Evolutionary conservation across 2,888 invertebrate genomes (phyloP).

Genomic region (Nymphalis polychloros): DNA sequence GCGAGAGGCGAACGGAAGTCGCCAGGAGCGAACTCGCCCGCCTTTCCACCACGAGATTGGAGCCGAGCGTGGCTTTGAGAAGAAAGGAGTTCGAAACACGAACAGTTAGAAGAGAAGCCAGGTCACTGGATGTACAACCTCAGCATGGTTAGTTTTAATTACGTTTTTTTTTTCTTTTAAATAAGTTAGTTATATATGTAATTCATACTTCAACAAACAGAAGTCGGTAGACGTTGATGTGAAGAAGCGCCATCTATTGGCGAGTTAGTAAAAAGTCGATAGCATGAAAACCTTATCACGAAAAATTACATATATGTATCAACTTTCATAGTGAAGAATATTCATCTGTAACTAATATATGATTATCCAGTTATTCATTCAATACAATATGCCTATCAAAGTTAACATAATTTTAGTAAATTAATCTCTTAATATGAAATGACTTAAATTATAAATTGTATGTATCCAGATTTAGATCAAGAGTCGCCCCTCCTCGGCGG

Average conservation of each 20-base stretch:
- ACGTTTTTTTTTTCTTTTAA: neutral
- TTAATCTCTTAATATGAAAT: neutral
- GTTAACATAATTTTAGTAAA: neutral
- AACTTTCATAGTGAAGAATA: too few relatives aligned
- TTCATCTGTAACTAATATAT: too few relatives aligned
- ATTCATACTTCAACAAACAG: too few relatives aligned
- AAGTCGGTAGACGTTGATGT: too few relatives aligned
- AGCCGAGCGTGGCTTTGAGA: slow-evolving; percentile 88
- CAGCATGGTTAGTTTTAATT: slow-evolving; percentile 54
- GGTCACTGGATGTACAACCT: slow-evolving; percentile 74
- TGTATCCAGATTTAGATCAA: slow-evolving; percentile 73
- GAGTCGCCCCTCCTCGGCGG: slow-evolving; percentile 69
- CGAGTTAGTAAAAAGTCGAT: too few relatives aligned
- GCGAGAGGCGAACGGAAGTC: slow-evolving; percentile 84
- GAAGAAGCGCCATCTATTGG: too few relatives aligned
- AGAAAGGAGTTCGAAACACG: slow-evolving; percentile 87
- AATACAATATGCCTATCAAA: neutral
- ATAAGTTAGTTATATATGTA: too few relatives aligned
- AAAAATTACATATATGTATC: too few relatives aligned
- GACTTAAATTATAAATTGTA: neutral
- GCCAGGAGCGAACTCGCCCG: slow-evolving; percentile 86
- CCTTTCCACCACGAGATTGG: slow-evolving; percentile 85
- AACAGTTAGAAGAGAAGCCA: slow-evolving; percentile 65
- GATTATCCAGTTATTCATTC: too few relatives aligned
- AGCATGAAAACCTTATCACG: too few relatives aligned